Evolutionary conservation across 2,888 invertebrate species (phyloP).

Genomic region (Eupsilia transversa): DNA sequence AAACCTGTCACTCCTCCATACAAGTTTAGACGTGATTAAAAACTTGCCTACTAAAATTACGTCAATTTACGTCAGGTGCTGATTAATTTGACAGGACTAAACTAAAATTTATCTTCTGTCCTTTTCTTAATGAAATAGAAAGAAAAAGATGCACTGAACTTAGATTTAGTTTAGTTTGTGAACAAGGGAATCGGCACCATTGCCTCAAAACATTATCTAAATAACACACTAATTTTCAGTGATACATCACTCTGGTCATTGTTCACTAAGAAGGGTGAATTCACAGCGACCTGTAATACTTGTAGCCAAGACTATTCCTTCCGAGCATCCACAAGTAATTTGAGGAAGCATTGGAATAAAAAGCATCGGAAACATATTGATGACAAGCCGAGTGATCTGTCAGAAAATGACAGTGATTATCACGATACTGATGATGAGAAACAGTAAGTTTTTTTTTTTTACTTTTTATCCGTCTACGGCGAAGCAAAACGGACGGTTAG

Average conservation of each 20-base stretch:
- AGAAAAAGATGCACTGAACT: too few species aligned
- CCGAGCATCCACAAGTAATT: constrained; percentile 22
- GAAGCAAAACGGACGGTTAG: too few species aligned
- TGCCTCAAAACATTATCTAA: constrained; percentile 8
- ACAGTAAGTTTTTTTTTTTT: constrained; percentile 51
- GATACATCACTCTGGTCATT: constrained; percentile 40
- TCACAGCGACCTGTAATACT: constrained; percentile 52
- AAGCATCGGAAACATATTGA: constrained; percentile 18
- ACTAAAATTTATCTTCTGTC: too few species aligned
- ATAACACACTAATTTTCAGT: constrained; percentile 18
- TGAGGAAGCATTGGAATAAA: constrained; percentile 48
- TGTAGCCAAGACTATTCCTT: constrained; percentile 58
- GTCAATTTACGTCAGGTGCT: too few species aligned
- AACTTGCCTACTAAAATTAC: too few species aligned
- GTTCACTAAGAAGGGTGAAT: constrained; percentile 37
- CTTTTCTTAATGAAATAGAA: too few species aligned
- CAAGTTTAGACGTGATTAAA: too few species aligned
- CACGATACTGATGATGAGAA: constrained; percentile 55
- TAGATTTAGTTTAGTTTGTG: too few species aligned
- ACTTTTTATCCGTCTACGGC: too few species aligned
- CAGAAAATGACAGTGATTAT: constrained; percentile 18
- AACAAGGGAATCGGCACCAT: too few species aligned
- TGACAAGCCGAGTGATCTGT: background rate
- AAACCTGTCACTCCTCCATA: too few species aligned
- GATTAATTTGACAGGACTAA: too few species aligned